A percentile compares a stretch with the other conserved stretches of the same genome.
phyloP scores from a whole-genome alignment of 2,888 invertebrate genomes.

The Mimachlamys varia region DNA sequence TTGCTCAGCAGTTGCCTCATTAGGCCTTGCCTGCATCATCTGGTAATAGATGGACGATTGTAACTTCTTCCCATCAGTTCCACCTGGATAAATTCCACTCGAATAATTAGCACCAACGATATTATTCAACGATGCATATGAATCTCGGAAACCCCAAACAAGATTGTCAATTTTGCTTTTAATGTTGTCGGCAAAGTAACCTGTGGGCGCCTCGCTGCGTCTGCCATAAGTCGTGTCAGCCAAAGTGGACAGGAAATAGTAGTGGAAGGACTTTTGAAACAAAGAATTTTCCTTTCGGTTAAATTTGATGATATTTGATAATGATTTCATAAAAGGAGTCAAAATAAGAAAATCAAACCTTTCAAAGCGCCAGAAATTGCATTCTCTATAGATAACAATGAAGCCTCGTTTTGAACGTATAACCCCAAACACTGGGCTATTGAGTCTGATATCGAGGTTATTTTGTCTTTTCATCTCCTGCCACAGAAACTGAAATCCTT shows the following conservation, averaged over 20 bases:
- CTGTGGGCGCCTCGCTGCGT: not conserved
- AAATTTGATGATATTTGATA: not conserved
- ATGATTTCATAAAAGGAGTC: not conserved
- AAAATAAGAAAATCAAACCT: not conserved
- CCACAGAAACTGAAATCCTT: slow-evolving; percentile 37
- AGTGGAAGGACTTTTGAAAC: not conserved
- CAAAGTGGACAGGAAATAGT: not conserved
- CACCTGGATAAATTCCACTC: not conserved
- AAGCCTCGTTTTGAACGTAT: not conserved
- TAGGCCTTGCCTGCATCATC: not conserved
- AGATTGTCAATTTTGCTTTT: not conserved
- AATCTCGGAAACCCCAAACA: not conserved
- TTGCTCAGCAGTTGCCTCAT: not conserved
- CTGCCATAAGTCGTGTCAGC: not conserved
- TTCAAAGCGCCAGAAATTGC: not conserved
- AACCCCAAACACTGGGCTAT: not conserved
- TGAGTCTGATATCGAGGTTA: slow-evolving; percentile 11
- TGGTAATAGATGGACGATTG: not conserved
- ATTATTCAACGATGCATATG: not conserved
- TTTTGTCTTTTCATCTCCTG: slow-evolving; percentile 37
- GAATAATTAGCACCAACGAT: not conserved
- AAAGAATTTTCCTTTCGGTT: not conserved
- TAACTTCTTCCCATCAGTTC: not conserved
- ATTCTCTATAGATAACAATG: not conserved
- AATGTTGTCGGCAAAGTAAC: not conserved